These are phyloP conservation scores for Pegea sp. DNA, from an alignment of 23 tunicate genomes.

Conservation along the genomic window DNA sequence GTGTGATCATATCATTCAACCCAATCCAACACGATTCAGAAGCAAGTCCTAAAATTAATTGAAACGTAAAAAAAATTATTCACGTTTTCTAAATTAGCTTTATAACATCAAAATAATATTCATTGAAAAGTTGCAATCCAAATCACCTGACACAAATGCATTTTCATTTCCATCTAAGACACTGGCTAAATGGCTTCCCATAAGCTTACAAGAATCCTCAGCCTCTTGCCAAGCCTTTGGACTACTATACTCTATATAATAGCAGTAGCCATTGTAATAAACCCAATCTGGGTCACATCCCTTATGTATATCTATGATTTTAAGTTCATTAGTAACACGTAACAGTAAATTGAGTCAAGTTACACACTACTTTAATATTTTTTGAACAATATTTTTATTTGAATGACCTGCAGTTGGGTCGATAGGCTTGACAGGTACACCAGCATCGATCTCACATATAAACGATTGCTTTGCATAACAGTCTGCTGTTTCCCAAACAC, in stretches of 20 bases:
- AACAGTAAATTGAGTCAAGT: not conserved
- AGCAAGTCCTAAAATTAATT: constrained; percentile 31
- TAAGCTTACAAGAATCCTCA: constrained; percentile 13
- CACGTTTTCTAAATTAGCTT: not conserved
- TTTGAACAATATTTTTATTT: not conserved
- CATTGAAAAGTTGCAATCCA: too few species aligned
- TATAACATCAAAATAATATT: too few species aligned
- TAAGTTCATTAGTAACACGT: not conserved
- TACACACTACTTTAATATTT: not conserved
- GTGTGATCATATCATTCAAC: constrained; percentile 16
- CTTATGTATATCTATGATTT: constrained; percentile 14
- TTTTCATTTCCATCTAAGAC: constrained; percentile 46
- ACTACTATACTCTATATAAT: constrained; percentile 18
- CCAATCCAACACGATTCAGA: constrained; percentile 44
- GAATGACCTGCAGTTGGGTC: constrained; percentile 42
- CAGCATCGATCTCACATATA: constrained; percentile 77
- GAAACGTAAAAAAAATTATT: not conserved
- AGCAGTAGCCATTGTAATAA: constrained; percentile 37
- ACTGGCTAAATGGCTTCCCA: constrained; percentile 49
- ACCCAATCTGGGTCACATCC: constrained; percentile 91
- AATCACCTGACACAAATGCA: constrained; percentile 50
- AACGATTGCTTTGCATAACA: constrained; percentile 73
- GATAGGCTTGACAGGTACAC: constrained; percentile 23
- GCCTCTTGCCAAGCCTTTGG: constrained; percentile 22
- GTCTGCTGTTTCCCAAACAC: constrained; percentile 71